Evolutionary conservation across 2,113 vertebrate genomes (phyloP), one percentile per base, ranked within the genome.

Genomic region (Elaphurus davidianus): DNA sequence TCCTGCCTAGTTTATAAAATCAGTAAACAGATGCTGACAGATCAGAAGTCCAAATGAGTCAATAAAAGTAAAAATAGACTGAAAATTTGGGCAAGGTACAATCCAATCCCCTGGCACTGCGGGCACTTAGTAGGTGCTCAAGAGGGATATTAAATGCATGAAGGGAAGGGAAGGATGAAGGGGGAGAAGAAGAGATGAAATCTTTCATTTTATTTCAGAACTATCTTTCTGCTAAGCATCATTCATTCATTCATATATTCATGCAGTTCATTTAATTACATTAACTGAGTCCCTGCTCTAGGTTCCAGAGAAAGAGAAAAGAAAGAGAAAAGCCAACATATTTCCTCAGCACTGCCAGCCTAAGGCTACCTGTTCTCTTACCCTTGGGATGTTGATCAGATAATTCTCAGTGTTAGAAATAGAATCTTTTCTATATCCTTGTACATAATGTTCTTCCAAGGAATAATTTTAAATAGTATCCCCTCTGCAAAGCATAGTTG

Each of bases 381-480:
- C 25, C 54, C 28, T 40, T 87, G 27, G 74, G 30, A 52, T 88
- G 91, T 76, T 83, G 19, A 87, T 40, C 62, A 90, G 52, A 30
- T 55, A 59, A 87, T 25, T 79, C 30, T 55, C 59, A 74, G 10
- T 40, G 45, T 52, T 62, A 79, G 43, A 90, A 95, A 84, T 21
- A 74, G 23, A 10, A 87, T 30, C 52, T 36, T 55, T 91, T 36
- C 81, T 83, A 54, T 28, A 57, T 55, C 27, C 54, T 57, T 83
- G 28, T 33, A 45, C 3, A 79, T 27, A 78, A n/a, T 33, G 10
- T 2, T 71, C 12, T 86, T 81, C 30, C 19, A 50, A 64, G 28
- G n/a, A 81, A 96, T 81, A 86, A 95, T 90, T 84, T 74, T 91
- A 96, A 97, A 76, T 59, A 87, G 36, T 55, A 54, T 64, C 19